phyloP scores from a whole-genome alignment of 2,113 vertebrate genomes.

The Laterallus jamaicensis region DNA sequence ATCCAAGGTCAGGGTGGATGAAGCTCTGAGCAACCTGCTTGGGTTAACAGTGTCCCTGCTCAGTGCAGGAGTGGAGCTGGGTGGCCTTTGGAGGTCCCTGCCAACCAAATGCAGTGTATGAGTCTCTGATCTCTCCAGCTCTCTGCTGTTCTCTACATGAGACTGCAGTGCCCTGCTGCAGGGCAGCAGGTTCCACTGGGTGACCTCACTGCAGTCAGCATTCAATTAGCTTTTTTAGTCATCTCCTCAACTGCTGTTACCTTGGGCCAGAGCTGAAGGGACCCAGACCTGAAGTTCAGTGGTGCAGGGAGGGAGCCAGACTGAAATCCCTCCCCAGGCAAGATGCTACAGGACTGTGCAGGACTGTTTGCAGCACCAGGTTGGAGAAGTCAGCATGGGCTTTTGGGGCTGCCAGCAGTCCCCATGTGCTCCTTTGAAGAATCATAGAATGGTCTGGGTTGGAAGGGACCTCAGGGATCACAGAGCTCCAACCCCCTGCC shows the following conservation, averaged over 20 bases:
- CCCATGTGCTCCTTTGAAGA: not conserved
- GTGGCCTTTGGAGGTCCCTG: too few species aligned
- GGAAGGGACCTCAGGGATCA: too few species aligned
- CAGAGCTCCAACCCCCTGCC: too few species aligned
- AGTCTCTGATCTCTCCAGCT: not conserved
- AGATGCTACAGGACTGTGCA: not conserved
- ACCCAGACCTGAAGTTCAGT: not conserved
- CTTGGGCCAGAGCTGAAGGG: not conserved
- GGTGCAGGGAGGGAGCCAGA: not conserved
- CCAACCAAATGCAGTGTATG: too few species aligned
- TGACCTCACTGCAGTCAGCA: not conserved
- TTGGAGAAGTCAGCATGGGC: rapidly evolving
- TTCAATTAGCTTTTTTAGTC: not conserved
- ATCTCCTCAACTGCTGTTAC: not conserved
- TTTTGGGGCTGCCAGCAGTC: not conserved
- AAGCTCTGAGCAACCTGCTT: too few species aligned
- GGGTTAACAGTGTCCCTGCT: too few species aligned
- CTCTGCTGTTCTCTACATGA: not conserved
- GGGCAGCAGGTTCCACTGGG: not conserved
- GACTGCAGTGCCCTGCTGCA: not conserved
- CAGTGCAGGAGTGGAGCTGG: too few species aligned
- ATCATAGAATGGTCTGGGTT: not conserved
- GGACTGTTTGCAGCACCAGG: not conserved
- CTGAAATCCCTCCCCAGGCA: not conserved
- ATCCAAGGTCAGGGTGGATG: too few species aligned